Conservation (phyloP, 1,140 invertebrate species). For the Dinoponera quadriceps region DNA sequence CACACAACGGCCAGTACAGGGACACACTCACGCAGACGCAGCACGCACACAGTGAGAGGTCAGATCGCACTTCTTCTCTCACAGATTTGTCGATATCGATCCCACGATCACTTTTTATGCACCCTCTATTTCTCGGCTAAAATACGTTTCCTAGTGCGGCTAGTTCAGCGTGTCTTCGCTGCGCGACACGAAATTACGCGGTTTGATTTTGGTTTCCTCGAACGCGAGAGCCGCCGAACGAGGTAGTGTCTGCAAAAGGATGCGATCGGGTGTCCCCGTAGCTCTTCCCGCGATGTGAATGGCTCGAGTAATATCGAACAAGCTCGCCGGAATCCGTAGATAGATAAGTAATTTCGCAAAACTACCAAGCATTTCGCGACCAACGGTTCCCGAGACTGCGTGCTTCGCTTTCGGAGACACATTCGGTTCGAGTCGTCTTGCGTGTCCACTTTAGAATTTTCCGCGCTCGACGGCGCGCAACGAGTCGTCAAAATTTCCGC, state of each 20-base stretch:
- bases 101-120: constrained; percentile 64
- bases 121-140: constrained; percentile 61
- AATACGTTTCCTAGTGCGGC: constrained; percentile 75
- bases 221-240: constrained; percentile 27
- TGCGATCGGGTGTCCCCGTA: constrained; percentile 26
- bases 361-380: constrained; percentile 63
- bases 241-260: not conserved
- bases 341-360: constrained; percentile 82
- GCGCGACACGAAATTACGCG: constrained; percentile 63
- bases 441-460: constrained; percentile 1
- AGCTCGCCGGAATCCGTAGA: constrained; percentile 70
- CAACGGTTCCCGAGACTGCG: constrained; percentile 49
- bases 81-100: constrained; percentile 68
- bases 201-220: constrained; percentile 74
- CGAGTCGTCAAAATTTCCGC: not conserved
- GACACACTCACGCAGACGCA: constrained; percentile 16
- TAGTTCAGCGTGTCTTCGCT: constrained; percentile 76
- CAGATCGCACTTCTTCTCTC: constrained; percentile 61
- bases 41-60: not conserved
- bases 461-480: not conserved
- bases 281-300: constrained; percentile 57
- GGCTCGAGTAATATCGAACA: constrained; percentile 31
- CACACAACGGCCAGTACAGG: constrained; percentile 11
- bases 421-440: not conserved
- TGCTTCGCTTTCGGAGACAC: constrained; percentile 5